Conservation (phyloP, 2,888 invertebrate genomes). For the Lycaena phlaeas region DNA sequence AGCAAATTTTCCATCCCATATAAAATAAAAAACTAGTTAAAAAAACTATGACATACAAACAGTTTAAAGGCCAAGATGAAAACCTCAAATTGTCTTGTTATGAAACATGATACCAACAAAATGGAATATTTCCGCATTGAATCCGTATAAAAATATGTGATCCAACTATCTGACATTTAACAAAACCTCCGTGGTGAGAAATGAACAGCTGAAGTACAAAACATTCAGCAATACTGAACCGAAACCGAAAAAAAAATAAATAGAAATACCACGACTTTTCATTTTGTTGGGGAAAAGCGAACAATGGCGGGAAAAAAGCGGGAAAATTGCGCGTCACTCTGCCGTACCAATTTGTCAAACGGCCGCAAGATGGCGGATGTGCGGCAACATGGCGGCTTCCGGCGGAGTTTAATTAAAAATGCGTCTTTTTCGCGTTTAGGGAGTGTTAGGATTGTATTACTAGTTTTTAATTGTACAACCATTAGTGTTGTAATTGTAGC, state of each 20-base stretch:
- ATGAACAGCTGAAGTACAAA: conserved; percentile 37
- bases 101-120: background rate
- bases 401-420: conserved; percentile 67
- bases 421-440: conserved; percentile 50
- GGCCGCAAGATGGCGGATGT: conserved; percentile 65
- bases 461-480: conserved; percentile 28
- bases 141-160: conserved; percentile 5
- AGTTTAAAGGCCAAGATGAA: too few species aligned
- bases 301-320: conserved; percentile 63
- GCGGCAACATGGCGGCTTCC: conserved; percentile 55
- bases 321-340: conserved; percentile 73
- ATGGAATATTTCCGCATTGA: conserved; percentile 2
- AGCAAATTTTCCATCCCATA: too few species aligned
- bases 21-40: background rate
- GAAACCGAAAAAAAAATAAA: conserved; percentile 45
- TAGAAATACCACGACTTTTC: conserved; percentile 63
- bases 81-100: too few species aligned
- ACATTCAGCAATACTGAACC: conserved; percentile 33
- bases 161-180: conserved; percentile 24
- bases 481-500: conserved; percentile 17
- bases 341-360: conserved; percentile 72
- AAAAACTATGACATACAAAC: background rate
- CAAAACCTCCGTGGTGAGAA: conserved; percentile 49
- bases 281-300: conserved; percentile 68
- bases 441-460: conserved; percentile 34